A percentile compares a stretch with the other conserved stretches of the same genome.
Evolutionary conservation across 2,888 invertebrate species (phyloP).

Genomic region (Drosophila leonis): DNA sequence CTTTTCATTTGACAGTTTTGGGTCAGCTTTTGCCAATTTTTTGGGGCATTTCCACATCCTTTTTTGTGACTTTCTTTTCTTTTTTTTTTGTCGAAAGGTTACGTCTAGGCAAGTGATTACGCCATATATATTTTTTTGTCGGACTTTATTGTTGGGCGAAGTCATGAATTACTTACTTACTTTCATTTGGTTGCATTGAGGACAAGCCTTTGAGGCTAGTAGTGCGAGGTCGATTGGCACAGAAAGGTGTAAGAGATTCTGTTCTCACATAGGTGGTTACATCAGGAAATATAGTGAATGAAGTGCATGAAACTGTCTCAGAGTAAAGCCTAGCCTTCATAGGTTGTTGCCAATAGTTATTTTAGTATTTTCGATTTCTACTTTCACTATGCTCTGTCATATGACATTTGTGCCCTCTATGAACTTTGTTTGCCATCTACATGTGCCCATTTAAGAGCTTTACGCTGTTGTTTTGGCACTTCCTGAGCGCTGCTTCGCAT

Average conservation of each 20-base stretch:
- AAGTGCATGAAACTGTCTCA: neutral
- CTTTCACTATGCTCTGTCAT: slow-evolving; percentile 11
- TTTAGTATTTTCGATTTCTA: neutral
- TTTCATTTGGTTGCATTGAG: slow-evolving; percentile 21
- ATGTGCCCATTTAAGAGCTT: slow-evolving; percentile 70
- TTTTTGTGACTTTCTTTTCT: slow-evolving; percentile 8
- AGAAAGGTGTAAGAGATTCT: neutral
- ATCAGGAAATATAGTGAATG: neutral
- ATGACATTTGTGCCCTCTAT: slow-evolving; percentile 22
- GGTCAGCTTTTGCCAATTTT: slow-evolving; percentile 50
- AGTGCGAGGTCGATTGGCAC: neutral
- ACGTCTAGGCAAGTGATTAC: slow-evolving; percentile 44
- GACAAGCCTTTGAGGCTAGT: neutral
- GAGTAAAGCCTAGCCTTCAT: neutral
- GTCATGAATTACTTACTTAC: slow-evolving; percentile 51
- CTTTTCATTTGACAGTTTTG: slow-evolving; percentile 66
- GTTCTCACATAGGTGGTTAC: neutral
- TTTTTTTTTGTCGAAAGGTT: slow-evolving; percentile 40
- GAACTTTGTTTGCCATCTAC: slow-evolving; percentile 41
- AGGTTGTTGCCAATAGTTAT: neutral
- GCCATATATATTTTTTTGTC: slow-evolving; percentile 42
- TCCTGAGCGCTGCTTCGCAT: slow-evolving; percentile 42
- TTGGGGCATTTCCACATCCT: slow-evolving; percentile 7
- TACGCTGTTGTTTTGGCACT: slow-evolving; percentile 69
- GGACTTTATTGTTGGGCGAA: slow-evolving; percentile 40